phyloP scores from a whole-genome alignment of 2,113 vertebrate species.

The Glaucomys volans region DNA sequence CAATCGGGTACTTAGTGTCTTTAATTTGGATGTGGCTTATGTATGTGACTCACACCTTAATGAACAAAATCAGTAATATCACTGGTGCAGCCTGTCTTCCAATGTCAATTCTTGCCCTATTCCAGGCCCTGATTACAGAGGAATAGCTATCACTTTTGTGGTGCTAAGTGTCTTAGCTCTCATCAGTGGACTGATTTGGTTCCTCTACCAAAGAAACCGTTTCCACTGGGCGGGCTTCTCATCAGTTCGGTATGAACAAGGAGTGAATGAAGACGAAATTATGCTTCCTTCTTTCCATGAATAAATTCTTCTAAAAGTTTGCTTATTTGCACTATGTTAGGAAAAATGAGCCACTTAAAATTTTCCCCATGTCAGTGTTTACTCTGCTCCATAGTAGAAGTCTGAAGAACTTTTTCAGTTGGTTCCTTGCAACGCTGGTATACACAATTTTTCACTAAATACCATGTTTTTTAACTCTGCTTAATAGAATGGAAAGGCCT shows the following conservation, averaged over 20 bases:
- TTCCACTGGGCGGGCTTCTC: constrained; percentile 86
- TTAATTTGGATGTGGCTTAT: background rate
- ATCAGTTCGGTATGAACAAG: constrained; percentile 92
- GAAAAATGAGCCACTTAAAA: constrained; percentile 59
- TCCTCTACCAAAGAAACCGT: constrained; percentile 90
- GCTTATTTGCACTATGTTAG: constrained; percentile 52
- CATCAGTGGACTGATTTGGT: constrained; percentile 80
- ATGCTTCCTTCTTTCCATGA: constrained; percentile 78
- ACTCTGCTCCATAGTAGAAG: constrained; percentile 29
- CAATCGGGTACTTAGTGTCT: background rate
- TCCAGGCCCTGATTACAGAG: constrained; percentile 88
- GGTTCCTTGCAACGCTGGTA: background rate
- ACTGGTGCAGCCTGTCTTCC: background rate
- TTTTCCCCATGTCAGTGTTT: constrained; percentile 66
- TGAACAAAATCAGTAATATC: background rate
- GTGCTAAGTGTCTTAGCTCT: constrained; percentile 87
- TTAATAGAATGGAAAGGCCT: background rate
- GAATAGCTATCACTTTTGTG: constrained; percentile 88
- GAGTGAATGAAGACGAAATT: constrained; percentile 91
- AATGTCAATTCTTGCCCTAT: background rate
- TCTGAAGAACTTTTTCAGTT: background rate
- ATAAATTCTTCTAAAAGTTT: constrained; percentile 61
- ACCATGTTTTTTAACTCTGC: background rate
- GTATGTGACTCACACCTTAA: background rate
- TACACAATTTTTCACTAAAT: background rate